Percentiles rank a stretch among this genome's conserved stretches.
Evolutionary conservation across 2,113 vertebrate genomes (phyloP).

Genomic region (Poeciliopsis prolifica): DNA sequence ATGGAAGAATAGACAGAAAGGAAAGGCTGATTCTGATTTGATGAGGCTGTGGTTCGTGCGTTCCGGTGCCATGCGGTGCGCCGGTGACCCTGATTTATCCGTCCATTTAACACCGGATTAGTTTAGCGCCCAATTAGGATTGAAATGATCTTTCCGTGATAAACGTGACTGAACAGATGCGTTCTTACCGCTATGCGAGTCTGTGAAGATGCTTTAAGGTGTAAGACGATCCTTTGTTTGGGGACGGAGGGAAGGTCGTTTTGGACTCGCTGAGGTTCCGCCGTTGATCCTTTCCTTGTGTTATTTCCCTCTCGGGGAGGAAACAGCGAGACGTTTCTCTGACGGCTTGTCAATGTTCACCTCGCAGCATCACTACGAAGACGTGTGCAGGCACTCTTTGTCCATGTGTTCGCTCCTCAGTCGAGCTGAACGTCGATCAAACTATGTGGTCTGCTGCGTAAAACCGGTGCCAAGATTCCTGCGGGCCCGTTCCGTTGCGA

Average conservation of each 20-base stretch:
- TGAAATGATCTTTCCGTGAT: neutral
- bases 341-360: slow-evolving; percentile 1
- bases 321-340: slow-evolving; percentile 40
- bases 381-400: slow-evolving; percentile 35
- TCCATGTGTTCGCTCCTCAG: slow-evolving; percentile 41
- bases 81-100: slow-evolving; percentile 18
- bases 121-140: neutral
- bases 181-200: slow-evolving; percentile 83
- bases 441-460: slow-evolving; percentile 76
- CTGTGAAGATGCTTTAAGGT: slow-evolving; percentile 80
- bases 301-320: slow-evolving; percentile 38
- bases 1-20: no score
- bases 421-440: slow-evolving; percentile 44
- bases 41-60: slow-evolving; percentile 27
- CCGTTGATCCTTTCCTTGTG: slow-evolving; percentile 27
- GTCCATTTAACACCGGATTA: slow-evolving; percentile 1
- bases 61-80: slow-evolving; percentile 56
- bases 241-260: slow-evolving; percentile 50
- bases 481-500: slow-evolving; percentile 67
- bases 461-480: slow-evolving; percentile 72
- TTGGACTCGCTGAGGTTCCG: slow-evolving; percentile 64
- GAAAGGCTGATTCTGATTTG: slow-evolving; percentile 48
- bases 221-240: slow-evolving; percentile 58
- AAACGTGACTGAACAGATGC: neutral
- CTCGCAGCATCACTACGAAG: slow-evolving; percentile 46